Percentiles rank a stretch among this genome's conserved stretches.
These are phyloP conservation scores for Zophobas atratus DNA, from an alignment of 1,140 invertebrate genomes.

Conservation along the genomic window DNA sequence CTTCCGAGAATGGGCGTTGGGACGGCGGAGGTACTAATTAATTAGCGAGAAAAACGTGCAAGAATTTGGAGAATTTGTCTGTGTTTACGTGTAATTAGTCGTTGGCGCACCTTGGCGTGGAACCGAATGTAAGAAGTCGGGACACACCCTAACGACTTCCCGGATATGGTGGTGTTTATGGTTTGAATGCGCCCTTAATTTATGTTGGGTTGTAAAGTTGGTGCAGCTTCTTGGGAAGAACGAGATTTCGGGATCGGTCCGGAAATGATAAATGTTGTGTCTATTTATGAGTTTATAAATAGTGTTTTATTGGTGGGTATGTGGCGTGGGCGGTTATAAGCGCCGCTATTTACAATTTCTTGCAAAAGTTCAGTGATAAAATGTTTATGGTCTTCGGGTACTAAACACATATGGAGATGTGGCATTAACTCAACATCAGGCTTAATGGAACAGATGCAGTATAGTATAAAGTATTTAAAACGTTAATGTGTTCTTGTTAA, in stretches of 20 bases:
- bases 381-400: constrained; percentile 1
- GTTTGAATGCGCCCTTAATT: constrained; percentile 31
- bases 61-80: constrained; percentile 32
- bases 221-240: constrained; percentile 24
- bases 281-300: constrained; percentile 37
- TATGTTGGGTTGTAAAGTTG: constrained; percentile 31
- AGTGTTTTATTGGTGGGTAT: constrained; percentile 34
- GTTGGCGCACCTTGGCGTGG: constrained; percentile 5
- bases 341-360: constrained; percentile 30
- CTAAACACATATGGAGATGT: constrained; percentile 11
- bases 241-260: constrained; percentile 14
- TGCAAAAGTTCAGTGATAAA: constrained; percentile 27
- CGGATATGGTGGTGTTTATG: constrained; percentile 15
- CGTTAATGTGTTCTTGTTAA: no score
- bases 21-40: constrained; percentile 14
- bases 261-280: constrained; percentile 8
- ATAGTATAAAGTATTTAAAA: no score
- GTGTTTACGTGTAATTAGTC: constrained; percentile 17
- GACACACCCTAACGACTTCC: constrained; percentile 32
- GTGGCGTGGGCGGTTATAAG: constrained; percentile 11
- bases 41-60: constrained; percentile 36
- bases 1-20: constrained; percentile 16
- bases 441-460: background rate
- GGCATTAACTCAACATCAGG: background rate
- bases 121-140: constrained; percentile 17